Percentiles rank a stretch among this genome's conserved stretches.
Evolutionary conservation across 92 coral and sea anemone genomes (phyloP).

Genomic region (Umimayanthus chanpuru): DNA sequence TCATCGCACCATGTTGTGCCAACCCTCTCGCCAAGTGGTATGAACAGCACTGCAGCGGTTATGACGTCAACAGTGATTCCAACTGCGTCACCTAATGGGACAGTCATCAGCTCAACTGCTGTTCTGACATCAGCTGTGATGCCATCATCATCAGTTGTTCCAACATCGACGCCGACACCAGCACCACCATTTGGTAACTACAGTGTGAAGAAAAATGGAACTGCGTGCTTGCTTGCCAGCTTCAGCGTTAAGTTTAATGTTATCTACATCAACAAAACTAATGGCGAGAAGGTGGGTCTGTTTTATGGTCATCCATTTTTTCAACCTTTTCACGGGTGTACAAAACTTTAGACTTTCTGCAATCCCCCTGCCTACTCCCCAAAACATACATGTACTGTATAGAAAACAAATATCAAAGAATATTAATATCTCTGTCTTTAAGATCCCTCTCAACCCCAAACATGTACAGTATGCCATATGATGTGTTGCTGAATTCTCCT

Average conservation of each 20-base stretch:
- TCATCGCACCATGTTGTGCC: conserved; percentile 49
- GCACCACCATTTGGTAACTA: conserved; percentile 62
- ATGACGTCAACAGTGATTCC: conserved; percentile 52
- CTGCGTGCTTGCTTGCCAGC: conserved; percentile 63
- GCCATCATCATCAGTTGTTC: conserved; percentile 45
- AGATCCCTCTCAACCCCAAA: too few relatives aligned
- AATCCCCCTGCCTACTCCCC: too few relatives aligned
- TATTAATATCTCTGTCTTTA: too few relatives aligned
- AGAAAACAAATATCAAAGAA: too few relatives aligned
- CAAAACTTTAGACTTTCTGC: too few relatives aligned
- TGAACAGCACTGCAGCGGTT: neutral
- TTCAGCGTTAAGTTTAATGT: conserved; percentile 60
- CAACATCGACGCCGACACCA: conserved; percentile 40
- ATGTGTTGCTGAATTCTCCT: too few relatives aligned
- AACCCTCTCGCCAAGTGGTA: neutral
- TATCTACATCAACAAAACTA: conserved; percentile 36
- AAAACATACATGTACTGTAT: too few relatives aligned
- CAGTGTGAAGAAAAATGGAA: conserved; percentile 55
- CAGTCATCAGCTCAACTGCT: conserved; percentile 16
- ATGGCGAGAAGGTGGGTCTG: conserved; percentile 47
- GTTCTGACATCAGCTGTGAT: conserved; percentile 51
- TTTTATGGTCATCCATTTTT: too few relatives aligned
- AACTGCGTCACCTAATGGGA: conserved; percentile 33
- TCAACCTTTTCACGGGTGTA: too few relatives aligned
- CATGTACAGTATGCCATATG: too few relatives aligned